phyloP scores from a whole-genome alignment of 2,113 vertebrate species.

The Puma concolor region DNA sequence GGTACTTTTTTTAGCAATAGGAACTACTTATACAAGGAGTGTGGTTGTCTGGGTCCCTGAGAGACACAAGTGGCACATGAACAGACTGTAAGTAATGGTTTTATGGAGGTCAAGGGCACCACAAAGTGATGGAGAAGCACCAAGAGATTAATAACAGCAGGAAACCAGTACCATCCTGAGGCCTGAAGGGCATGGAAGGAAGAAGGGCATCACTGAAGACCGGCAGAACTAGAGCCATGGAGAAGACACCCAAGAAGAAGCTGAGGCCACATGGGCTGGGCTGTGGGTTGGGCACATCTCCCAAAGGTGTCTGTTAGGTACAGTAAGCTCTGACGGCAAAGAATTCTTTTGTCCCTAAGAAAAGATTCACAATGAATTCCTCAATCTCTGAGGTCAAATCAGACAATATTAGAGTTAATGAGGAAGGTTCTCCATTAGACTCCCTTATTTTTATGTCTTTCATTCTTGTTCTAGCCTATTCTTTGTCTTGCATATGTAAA shows the following conservation, averaged over 20 bases:
- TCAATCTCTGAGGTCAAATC: neutral
- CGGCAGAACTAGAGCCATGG: neutral
- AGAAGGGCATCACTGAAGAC: neutral
- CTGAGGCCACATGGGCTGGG: neutral
- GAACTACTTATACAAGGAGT: neutral
- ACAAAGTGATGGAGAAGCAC: neutral
- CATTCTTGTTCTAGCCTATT: neutral
- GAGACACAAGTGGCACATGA: neutral
- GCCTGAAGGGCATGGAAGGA: neutral
- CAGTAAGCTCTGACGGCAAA: neutral
- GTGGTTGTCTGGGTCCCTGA: neutral
- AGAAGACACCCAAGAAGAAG: neutral
- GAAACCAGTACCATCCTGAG: neutral
- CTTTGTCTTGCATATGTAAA: constrained; percentile 19
- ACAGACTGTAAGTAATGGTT: neutral
- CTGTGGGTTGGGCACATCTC: neutral
- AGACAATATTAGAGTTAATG: neutral
- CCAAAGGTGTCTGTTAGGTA: neutral
- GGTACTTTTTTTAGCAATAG: neutral
- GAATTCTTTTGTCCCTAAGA: neutral
- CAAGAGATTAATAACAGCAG: neutral
- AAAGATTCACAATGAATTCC: neutral
- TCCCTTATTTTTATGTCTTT: neutral
- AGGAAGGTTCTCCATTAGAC: neutral
- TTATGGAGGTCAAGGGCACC: neutral